Evolutionary conservation across 1,140 invertebrate genomes (phyloP).

Genomic region (Cydia splendana): DNA sequence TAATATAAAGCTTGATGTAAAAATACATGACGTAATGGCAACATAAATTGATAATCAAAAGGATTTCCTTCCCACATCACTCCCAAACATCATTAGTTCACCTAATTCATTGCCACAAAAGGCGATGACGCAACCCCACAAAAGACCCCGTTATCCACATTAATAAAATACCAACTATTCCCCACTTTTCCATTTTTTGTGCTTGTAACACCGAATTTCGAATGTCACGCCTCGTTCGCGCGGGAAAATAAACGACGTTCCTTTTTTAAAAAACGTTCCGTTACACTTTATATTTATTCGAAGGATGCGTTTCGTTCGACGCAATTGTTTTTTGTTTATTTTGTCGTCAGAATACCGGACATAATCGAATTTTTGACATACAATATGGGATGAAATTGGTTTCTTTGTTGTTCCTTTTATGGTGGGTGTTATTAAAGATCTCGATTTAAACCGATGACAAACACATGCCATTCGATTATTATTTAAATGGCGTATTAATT

Average conservation of each 20-base stretch:
- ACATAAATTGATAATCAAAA: constrained; percentile 41
- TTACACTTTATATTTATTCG: constrained; percentile 57
- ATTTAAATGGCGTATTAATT: constrained; percentile 29
- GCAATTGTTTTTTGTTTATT: constrained; percentile 49
- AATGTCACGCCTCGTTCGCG: constrained; percentile 72
- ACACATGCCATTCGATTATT: constrained; percentile 30
- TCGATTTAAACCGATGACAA: constrained; percentile 31
- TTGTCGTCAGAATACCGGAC: constrained; percentile 63
- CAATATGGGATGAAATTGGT: constrained; percentile 75
- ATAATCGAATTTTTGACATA: constrained; percentile 77
- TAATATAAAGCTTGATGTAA: too few relatives aligned
- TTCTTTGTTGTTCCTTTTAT: constrained; percentile 66
- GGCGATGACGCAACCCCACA: constrained; percentile 52
- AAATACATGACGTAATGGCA: too few relatives aligned
- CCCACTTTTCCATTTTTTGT: constrained; percentile 55
- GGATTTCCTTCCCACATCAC: constrained; percentile 50
- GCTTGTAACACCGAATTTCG: constrained; percentile 66
- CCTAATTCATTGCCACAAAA: constrained; percentile 43
- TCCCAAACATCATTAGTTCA: constrained; percentile 55
- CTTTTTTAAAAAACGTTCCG: constrained; percentile 58
- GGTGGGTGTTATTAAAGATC: constrained; percentile 51
- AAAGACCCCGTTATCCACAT: constrained; percentile 66
- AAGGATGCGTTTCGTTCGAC: constrained; percentile 51
- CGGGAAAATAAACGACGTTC: constrained; percentile 63
- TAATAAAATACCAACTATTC: constrained; percentile 59